A percentile compares a stretch with the other conserved stretches of the same genome.
Conservation (phyloP, 1,140 invertebrate species). For the Drosophila repleta region DNA sequence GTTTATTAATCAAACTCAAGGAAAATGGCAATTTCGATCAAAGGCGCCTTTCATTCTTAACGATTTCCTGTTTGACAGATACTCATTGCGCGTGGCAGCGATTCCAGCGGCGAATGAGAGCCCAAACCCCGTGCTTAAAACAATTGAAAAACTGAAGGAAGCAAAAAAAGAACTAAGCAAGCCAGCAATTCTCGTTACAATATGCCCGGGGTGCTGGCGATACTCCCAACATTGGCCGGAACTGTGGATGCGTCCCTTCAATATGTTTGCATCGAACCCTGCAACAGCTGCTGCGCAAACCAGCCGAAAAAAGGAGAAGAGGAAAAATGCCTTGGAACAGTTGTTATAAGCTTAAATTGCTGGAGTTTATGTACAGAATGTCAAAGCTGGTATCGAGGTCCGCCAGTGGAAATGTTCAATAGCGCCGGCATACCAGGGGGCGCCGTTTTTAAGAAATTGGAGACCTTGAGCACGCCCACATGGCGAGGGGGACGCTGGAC, state of each 20-base stretch:
- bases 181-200: slow-evolving; percentile 16
- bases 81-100: background rate
- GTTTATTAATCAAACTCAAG: no score
- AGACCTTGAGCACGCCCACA: slow-evolving; percentile 2
- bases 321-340: slow-evolving; percentile 47
- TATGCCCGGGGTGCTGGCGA: slow-evolving; percentile 47
- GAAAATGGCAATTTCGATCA: no score
- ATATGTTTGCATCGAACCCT: slow-evolving; percentile 75
- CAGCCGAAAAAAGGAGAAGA: slow-evolving; percentile 18
- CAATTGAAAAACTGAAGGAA: slow-evolving; percentile 18
- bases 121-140: slow-evolving; percentile 2
- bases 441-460: slow-evolving; percentile 33
- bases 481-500: background rate
- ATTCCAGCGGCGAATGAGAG: background rate
- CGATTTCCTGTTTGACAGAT: slow-evolving; percentile 5
- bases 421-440: slow-evolving; percentile 6
- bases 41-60: background rate
- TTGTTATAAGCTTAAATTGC: slow-evolving; percentile 75
- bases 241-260: slow-evolving; percentile 38
- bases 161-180: slow-evolving; percentile 13
- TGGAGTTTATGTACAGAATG: slow-evolving; percentile 73
- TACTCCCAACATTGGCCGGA: slow-evolving; percentile 7
- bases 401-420: slow-evolving; percentile 27
- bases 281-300: slow-evolving; percentile 59
- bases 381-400: slow-evolving; percentile 61